Conservation (phyloP, 2,888 invertebrate species). For the Strigamia crassipes region DNA sequence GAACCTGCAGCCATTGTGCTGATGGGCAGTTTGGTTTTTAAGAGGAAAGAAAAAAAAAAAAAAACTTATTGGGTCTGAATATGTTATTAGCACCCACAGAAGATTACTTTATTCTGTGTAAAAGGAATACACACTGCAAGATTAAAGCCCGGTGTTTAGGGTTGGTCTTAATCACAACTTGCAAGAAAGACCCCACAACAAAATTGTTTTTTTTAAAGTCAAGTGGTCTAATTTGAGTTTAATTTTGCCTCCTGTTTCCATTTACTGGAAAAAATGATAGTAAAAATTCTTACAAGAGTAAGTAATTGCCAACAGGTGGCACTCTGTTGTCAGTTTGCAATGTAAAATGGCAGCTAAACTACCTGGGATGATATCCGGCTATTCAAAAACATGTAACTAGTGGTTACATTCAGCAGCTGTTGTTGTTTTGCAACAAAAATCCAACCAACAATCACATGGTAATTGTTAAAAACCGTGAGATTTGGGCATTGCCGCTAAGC, state of each 20-base stretch:
- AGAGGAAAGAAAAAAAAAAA: not conserved
- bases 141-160: constrained; percentile 18
- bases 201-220: not conserved
- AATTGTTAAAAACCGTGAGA: not conserved
- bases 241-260: not conserved
- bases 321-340: not conserved
- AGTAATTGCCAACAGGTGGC: not conserved
- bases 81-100: constrained; percentile 27
- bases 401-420: not conserved
- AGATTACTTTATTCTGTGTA: constrained; percentile 28
- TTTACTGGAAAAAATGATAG: not conserved
- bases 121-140: not conserved
- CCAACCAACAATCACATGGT: not conserved
- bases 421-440: not conserved
- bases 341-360: not conserved
- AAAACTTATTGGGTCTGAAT: not conserved
- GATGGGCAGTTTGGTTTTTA: constrained; percentile 1
- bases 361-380: not conserved
- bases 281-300: not conserved
- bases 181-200: not conserved
- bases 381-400: not conserved
- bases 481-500: no score
- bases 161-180: constrained; percentile 19
- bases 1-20: constrained; percentile 8
- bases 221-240: not conserved